Evolutionary conservation across 2,888 invertebrate genomes (phyloP), one percentile per base, ranked within the genome.

Genomic region (Cotesia congregata): DNA sequence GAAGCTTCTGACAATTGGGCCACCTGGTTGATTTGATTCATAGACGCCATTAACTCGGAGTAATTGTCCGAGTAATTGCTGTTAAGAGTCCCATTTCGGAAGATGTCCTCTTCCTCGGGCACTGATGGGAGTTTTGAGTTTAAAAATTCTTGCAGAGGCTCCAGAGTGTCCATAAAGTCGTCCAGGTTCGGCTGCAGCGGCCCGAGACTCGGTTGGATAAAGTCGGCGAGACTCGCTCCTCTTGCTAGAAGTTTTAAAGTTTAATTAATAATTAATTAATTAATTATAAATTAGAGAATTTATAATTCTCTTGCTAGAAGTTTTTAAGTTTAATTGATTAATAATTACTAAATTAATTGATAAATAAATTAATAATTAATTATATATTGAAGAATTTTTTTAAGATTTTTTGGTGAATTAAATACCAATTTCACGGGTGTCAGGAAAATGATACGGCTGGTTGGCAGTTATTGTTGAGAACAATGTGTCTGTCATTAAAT

Each of bases 121-220:
- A 93, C 92, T 5, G 93, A 90, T 39, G 93, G 91, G 79, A 93
- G 86, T 86, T 92, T 92, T 15, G 90, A 90, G 82, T 90, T 90
- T 67, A 93, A 87, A 80, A 93, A 91, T 83, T 93, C 93, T 90
- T 95, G 95, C 81, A 96, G 91, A 6, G 95, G 96, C 90, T 96
- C 95, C 89, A 96, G 91, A 80, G 95, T 95, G 87, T 97, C 97
- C 96, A 97, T 97, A 90, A 96, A 96, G 90, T 97, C 97, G 88
- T 98, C 97, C 86, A 98, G 92, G 91, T 97, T 97, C 81, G 99
- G 99, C 90, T 99, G 99, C 79, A 99, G 91, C 74, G 98, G 98
- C 62, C 98, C 96, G 86, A 99, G 93, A 88, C 98, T 98, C 73
- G 99, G 99, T 91, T 99, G 99, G 90, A 99, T 98, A 88, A 99